Conservation (phyloP, 2,113 vertebrate species). For the Melanerpes formicivorus region DNA sequence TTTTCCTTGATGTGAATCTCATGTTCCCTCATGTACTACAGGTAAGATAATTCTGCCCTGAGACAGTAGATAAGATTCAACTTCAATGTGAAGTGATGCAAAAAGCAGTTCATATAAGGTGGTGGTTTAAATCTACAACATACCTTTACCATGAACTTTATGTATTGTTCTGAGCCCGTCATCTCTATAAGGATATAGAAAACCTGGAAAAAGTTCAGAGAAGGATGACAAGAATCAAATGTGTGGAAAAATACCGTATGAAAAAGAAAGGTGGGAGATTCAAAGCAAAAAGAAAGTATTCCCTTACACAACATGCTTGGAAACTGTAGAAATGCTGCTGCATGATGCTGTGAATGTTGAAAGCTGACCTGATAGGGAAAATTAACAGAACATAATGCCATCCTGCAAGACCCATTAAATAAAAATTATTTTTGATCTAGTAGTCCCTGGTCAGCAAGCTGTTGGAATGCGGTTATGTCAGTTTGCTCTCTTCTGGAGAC, state of each 20-base stretch:
- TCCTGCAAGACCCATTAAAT: neutral
- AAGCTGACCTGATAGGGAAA: neutral
- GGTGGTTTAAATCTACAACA: neutral
- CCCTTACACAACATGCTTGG: neutral
- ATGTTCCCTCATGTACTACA: neutral
- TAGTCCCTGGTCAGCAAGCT: neutral
- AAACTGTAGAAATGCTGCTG: neutral
- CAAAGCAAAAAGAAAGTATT: neutral
- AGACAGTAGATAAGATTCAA: neutral
- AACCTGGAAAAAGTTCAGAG: neutral
- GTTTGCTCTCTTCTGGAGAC: neutral
- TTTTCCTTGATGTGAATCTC: neutral
- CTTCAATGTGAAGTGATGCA: neutral
- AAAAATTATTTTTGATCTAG: neutral
- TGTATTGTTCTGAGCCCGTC: neutral
- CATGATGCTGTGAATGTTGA: neutral
- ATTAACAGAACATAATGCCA: neutral
- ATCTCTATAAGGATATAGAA: neutral
- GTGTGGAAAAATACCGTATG: neutral
- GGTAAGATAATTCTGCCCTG: neutral
- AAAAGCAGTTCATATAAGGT: neutral
- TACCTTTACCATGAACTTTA: neutral
- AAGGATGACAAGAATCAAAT: neutral
- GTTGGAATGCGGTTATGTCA: neutral
- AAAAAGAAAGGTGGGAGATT: neutral